A percentile compares a stretch with the other conserved stretches of the same genome.
These are phyloP conservation scores for Agriopis marginaria DNA, from an alignment of 2,888 invertebrate genomes.

Conservation along the genomic window DNA sequence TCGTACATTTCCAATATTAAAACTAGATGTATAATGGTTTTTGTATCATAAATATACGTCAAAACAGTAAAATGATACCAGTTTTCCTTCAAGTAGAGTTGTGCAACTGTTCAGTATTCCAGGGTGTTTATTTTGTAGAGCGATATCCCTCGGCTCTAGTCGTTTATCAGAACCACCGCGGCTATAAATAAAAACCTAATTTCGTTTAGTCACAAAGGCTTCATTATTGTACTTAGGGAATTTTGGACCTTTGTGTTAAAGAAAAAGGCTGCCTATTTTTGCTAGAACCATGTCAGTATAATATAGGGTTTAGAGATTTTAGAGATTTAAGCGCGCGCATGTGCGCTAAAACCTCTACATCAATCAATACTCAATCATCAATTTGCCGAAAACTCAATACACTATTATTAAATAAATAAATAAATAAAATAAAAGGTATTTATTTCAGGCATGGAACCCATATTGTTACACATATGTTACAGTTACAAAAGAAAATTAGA, in stretches of 20 bases:
- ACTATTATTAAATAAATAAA: too few species aligned
- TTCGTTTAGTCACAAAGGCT: constrained; percentile 49
- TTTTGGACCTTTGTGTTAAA: constrained; percentile 38
- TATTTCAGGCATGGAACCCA: too few species aligned
- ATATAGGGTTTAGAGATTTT: not conserved
- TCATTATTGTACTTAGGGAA: constrained; percentile 46
- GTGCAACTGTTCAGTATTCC: not conserved
- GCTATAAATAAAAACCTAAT: constrained; percentile 50
- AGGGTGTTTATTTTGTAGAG: constrained; percentile 20
- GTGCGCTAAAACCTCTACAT: too few species aligned
- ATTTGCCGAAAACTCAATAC: too few species aligned
- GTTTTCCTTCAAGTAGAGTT: not conserved
- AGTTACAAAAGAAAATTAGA: too few species aligned
- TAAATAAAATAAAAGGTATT: too few species aligned
- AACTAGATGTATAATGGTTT: too few species aligned
- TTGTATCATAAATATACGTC: too few species aligned
- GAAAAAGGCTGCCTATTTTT: constrained; percentile 29
- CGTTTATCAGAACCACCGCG: constrained; percentile 46
- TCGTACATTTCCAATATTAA: too few species aligned
- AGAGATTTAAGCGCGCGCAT: too few species aligned
- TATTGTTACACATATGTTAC: too few species aligned
- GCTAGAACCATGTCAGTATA: not conserved
- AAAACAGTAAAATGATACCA: not conserved
- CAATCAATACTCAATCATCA: too few species aligned
- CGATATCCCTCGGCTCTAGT: constrained; percentile 43